A percentile compares a stretch with the other conserved stretches of the same genome.
Conservation (phyloP, 2,113 vertebrate genomes). For the Alces alces region DNA sequence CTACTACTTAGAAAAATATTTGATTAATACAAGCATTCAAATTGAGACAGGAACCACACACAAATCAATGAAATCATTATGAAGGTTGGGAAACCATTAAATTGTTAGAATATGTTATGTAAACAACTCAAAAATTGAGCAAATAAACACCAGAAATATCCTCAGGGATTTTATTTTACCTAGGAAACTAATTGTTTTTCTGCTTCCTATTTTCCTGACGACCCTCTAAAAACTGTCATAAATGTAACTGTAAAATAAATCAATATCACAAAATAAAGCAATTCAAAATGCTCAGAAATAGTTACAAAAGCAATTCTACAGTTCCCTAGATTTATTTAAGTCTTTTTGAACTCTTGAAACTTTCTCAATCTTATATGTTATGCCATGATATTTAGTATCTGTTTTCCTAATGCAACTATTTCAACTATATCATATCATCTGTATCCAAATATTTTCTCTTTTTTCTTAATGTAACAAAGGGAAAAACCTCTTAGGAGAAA, state of each 20-base stretch:
- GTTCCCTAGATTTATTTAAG: background rate
- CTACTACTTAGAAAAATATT: background rate
- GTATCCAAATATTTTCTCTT: background rate
- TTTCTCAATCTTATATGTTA: background rate
- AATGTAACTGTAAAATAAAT: slow-evolving; percentile 40
- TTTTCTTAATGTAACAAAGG: background rate
- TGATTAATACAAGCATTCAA: background rate
- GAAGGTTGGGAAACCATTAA: slow-evolving; percentile 26
- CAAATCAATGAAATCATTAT: slow-evolving; percentile 24
- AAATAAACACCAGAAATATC: slow-evolving; percentile 36
- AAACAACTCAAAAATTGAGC: slow-evolving; percentile 16
- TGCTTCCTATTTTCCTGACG: background rate
- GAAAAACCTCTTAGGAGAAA: background rate
- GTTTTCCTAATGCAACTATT: background rate
- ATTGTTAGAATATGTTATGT: background rate
- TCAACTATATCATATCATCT: background rate
- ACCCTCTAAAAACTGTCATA: slow-evolving; percentile 9
- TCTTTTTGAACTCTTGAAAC: background rate
- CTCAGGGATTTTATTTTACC: slow-evolving; percentile 40
- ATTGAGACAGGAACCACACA: background rate
- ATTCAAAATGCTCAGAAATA: slow-evolving; percentile 1
- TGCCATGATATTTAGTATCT: background rate
- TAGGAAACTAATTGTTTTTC: slow-evolving; percentile 31
- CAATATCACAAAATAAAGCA: background rate
- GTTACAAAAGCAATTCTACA: background rate